A percentile compares a stretch with the other conserved stretches of the same genome.
Conservation (phyloP, 2,888 invertebrate genomes). For the Chrysomela aeneicollis region DNA sequence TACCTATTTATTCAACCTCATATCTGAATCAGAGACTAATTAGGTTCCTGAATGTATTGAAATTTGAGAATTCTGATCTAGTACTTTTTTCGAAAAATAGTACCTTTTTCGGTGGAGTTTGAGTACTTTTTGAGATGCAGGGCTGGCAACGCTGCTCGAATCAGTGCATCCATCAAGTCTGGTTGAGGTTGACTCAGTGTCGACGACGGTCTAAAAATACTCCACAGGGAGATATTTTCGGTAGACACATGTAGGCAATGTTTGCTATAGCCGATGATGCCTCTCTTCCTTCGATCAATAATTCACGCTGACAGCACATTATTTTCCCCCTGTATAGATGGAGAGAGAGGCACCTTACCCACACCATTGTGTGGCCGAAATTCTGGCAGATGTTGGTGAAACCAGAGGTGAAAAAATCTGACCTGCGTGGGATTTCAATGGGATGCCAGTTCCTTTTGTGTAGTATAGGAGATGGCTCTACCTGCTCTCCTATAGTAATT, state of each 20-base stretch:
- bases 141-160: too few relatives aligned
- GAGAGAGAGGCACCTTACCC: not conserved
- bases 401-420: conserved; percentile 10
- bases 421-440: conserved; percentile 2
- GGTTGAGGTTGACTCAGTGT: not conserved
- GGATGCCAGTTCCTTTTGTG: too few relatives aligned
- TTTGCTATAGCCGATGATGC: not conserved
- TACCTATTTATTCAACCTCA: too few relatives aligned
- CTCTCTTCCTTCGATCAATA: not conserved
- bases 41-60: too few relatives aligned
- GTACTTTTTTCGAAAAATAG: too few relatives aligned
- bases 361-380: not conserved
- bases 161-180: too few relatives aligned
- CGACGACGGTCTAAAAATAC: not conserved
- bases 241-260: not conserved
- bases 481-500: too few relatives aligned
- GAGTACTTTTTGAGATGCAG: too few relatives aligned
- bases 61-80: too few relatives aligned
- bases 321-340: not conserved
- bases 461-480: too few relatives aligned
- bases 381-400: conserved; percentile 17
- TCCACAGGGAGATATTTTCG: not conserved
- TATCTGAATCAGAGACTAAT: too few relatives aligned
- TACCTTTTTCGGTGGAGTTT: too few relatives aligned
- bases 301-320: not conserved